Evolutionary conservation across 2,113 vertebrate species (phyloP).

Genomic region (Okapia johnstoni): DNA sequence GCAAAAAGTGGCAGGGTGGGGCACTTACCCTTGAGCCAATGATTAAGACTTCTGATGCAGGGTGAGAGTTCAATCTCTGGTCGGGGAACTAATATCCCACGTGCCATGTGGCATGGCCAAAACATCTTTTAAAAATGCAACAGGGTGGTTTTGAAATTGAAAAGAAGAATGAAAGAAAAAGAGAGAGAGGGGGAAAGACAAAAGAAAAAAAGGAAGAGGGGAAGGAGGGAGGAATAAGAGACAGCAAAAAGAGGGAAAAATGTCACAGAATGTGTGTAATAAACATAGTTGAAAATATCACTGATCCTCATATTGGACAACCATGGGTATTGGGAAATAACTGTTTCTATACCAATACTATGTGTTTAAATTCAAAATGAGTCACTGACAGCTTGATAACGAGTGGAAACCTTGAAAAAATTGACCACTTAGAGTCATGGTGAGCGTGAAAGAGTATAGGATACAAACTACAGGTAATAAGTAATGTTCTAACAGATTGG

Average conservation of each 20-base stretch:
- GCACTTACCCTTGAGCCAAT: not conserved
- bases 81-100: not conserved
- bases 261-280: not conserved
- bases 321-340: not conserved
- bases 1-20: not conserved
- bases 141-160: not conserved
- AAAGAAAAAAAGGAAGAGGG: not conserved
- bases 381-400: not conserved
- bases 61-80: not conserved
- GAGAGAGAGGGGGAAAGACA: not conserved
- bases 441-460: not conserved
- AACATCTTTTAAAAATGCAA: not conserved
- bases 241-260: not conserved
- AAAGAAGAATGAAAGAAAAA: not conserved
- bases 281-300: not conserved
- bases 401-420: not conserved
- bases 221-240: not conserved
- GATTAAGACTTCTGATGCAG: not conserved
- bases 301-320: not conserved
- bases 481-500: not conserved
- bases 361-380: not conserved
- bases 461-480: not conserved
- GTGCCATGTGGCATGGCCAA: not conserved
- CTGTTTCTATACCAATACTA: not conserved
- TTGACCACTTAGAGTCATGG: not conserved